Conservation (phyloP, 2,888 invertebrate species). For the Chelonus formosanus region DNA sequence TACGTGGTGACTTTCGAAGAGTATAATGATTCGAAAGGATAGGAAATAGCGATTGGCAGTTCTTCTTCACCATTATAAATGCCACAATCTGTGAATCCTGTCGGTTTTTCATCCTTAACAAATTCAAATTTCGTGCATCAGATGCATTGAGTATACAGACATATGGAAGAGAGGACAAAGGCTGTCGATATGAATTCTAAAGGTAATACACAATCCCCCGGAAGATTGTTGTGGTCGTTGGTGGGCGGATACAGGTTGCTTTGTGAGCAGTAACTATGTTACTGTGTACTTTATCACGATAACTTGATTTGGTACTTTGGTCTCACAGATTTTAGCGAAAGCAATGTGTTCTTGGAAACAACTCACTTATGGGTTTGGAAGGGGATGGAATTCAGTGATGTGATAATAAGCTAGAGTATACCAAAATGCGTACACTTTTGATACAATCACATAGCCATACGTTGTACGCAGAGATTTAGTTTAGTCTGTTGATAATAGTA, state of each 20-base stretch:
- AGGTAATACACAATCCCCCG: conserved; percentile 23
- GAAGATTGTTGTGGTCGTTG: conserved; percentile 45
- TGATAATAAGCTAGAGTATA: conserved; percentile 18
- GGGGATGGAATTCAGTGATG: too few species aligned
- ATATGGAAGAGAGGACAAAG: background rate
- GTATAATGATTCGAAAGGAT: too few species aligned
- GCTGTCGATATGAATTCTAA: conserved; percentile 3
- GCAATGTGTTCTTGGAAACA: too few species aligned
- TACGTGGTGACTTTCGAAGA: too few species aligned
- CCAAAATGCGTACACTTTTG: conserved; percentile 20
- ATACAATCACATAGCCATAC: background rate
- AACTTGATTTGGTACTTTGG: conserved; percentile 54
- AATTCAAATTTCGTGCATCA: background rate
- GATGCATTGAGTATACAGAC: background rate
- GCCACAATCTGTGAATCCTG: too few species aligned
- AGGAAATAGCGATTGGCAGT: too few species aligned
- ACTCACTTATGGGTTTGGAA: too few species aligned
- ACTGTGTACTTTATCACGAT: conserved; percentile 63
- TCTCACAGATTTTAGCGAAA: conserved; percentile 10
- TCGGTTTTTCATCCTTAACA: too few species aligned
- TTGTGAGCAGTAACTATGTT: conserved; percentile 55
- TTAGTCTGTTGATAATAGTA: conserved; percentile 20
- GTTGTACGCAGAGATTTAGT: conserved; percentile 12
- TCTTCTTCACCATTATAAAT: too few species aligned
- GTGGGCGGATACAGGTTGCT: conserved; percentile 37